These are phyloP conservation scores for Drosophila sechellia DNA, from an alignment of 1,140 invertebrate genomes.

Conservation along the genomic window DNA sequence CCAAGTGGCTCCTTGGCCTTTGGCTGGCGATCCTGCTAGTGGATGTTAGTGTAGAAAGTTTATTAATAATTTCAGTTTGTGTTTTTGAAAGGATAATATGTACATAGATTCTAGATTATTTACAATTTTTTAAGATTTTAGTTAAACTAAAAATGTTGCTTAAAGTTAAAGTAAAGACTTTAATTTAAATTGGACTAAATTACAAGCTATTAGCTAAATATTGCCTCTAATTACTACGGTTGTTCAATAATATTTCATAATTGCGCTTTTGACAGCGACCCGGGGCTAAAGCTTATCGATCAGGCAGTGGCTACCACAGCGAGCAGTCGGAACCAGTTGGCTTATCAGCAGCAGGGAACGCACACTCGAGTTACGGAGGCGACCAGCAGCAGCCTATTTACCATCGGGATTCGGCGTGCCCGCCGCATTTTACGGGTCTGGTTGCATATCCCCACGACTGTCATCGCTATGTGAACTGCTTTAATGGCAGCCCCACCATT, in stretches of 20 bases:
- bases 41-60: conserved; percentile 26
- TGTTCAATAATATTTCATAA: conserved; percentile 54
- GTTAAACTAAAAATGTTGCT: no score
- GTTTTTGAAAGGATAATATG: background rate
- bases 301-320: conserved; percentile 42
- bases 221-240: conserved; percentile 18
- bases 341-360: conserved; percentile 52
- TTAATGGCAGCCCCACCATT: conserved; percentile 86
- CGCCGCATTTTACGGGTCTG: conserved; percentile 86
- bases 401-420: conserved; percentile 84
- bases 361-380: conserved; percentile 21
- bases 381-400: conserved; percentile 64
- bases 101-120: no score
- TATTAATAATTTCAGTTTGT: background rate
- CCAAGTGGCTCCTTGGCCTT: conserved; percentile 31
- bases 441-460: conserved; percentile 88
- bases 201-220: conserved; percentile 10
- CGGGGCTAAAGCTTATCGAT: conserved; percentile 62
- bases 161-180: no score
- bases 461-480: conserved; percentile 89
- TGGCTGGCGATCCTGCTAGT: conserved; percentile 28
- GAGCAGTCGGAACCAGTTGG: conserved; percentile 30
- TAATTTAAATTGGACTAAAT: conserved; percentile 15
- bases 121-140: no score
- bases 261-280: conserved; percentile 60